phyloP scores from a whole-genome alignment of 2,113 vertebrate genomes.

The Semnopithecus entellus region DNA sequence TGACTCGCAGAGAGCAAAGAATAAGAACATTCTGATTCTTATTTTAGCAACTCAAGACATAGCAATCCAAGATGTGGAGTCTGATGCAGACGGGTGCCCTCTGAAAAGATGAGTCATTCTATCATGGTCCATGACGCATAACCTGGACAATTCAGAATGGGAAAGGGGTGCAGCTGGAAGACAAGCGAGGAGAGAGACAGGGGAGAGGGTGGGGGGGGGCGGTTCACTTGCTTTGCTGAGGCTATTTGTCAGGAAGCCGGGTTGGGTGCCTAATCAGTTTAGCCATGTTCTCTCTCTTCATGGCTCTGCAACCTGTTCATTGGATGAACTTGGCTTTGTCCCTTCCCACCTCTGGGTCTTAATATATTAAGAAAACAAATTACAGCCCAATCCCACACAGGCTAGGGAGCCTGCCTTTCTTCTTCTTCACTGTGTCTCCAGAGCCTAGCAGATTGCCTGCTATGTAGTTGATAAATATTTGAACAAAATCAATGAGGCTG shows the following conservation, averaged over 20 bases:
- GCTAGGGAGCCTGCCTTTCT: background rate
- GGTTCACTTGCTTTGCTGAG: background rate
- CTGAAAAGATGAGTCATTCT: background rate
- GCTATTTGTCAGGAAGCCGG: background rate
- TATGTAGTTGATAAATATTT: background rate
- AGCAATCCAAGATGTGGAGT: background rate
- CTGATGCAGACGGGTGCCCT: background rate
- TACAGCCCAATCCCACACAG: background rate
- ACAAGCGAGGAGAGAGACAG: background rate
- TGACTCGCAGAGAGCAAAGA: background rate
- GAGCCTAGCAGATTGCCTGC: background rate
- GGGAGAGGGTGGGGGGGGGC: too few relatives aligned
- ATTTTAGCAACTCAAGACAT: background rate
- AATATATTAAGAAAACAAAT: background rate
- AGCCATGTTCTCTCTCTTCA: background rate
- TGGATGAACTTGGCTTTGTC: background rate
- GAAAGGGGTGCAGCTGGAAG: background rate
- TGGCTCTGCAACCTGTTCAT: background rate
- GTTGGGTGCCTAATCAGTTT: background rate
- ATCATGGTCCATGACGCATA: background rate
- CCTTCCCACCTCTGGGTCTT: background rate
- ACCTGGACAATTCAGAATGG: background rate
- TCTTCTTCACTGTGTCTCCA: background rate
- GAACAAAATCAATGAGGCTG: background rate
- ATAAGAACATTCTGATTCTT: background rate